Base-by-base conservation (phyloP, 2,888 invertebrate species). In the Ypsolopha sequella region DNA sequence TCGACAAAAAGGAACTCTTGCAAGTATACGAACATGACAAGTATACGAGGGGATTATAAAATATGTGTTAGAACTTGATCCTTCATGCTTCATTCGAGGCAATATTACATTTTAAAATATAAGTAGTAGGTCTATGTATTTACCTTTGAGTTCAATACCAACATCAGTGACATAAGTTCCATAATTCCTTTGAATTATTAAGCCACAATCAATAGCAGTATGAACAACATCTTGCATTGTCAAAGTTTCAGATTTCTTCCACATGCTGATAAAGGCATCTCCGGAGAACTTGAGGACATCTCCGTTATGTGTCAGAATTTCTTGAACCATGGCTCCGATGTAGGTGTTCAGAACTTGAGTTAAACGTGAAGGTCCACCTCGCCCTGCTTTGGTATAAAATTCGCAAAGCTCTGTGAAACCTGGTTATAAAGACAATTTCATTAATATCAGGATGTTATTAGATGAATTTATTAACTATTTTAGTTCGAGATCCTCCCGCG, bases 311-410 rank as follows among this genome's bases (percentile, higher is more conserved):
- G 88, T 88, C 36, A 92, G 68, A 54, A 92, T 90, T 65, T 91
- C 91, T 62, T 92, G 91, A 0, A 92, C 90, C 87, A 93, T 90
- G 0, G 91, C 88, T 0, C 91, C 92, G 57, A 93, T 90, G 68
- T 92, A 93, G 2, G 87, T 87, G 74, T 93, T 92, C 6, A 93
- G 69, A 0, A 91, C 91, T 63, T 90, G 89, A 0, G 92, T 92
- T 44, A 93, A 73, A 52, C 90, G 88, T 4, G 93, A 92, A 0
- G 92, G 91, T 0, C 93, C 93, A 1, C 91, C 91, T 57, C 88
- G 88, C 0, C 91, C 90, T 2, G 88, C 76, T 60, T 88, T 88
- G 24, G 90, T 91, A 63, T 91, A 93, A 52, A 87, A 89, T 64
- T 93, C 91, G 52, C 90, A 89, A 7, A 91, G 73, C 13, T 90